A percentile compares a stretch with the other conserved stretches of the same genome.
phyloP scores from a whole-genome alignment of 2,888 invertebrate genomes.

The Rhagium mordax region DNA sequence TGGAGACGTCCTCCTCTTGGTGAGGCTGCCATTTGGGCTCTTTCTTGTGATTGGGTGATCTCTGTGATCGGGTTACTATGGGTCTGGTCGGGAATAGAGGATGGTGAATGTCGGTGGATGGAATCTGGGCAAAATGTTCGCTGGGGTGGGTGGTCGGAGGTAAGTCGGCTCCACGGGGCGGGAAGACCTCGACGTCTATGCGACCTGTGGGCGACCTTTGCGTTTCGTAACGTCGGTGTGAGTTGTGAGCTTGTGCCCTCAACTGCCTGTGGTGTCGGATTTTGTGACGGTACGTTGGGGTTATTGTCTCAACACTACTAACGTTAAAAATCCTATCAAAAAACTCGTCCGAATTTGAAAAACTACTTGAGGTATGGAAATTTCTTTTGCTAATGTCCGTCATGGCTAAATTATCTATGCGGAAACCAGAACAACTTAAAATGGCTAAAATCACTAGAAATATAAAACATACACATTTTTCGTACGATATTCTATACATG shows the following conservation, averaged over 20 bases:
- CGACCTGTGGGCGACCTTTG: slow-evolving; percentile 41
- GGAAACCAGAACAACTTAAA: slow-evolving; percentile 70
- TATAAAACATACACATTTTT: slow-evolving; percentile 70
- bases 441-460: slow-evolving; percentile 69
- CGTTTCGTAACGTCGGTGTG: slow-evolving; percentile 35
- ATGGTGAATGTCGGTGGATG: slow-evolving; percentile 49
- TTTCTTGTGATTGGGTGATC: slow-evolving; percentile 40
- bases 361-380: slow-evolving; percentile 59
- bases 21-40: slow-evolving; percentile 44
- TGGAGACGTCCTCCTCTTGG: slow-evolving; percentile 74
- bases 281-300: slow-evolving; percentile 48
- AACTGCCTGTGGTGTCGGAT: slow-evolving; percentile 58
- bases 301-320: slow-evolving; percentile 24
- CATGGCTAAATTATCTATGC: slow-evolving; percentile 68
- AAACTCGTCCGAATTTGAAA: slow-evolving; percentile 54
- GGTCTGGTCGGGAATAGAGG: slow-evolving; percentile 37
- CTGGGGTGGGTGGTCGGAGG: slow-evolving; percentile 45
- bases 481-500: slow-evolving; percentile 70
- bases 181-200: slow-evolving; percentile 51
- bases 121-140: slow-evolving; percentile 55
- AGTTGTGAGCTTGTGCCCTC: slow-evolving; percentile 52
- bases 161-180: slow-evolving; percentile 41
- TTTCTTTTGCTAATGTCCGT: slow-evolving; percentile 64
- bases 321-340: slow-evolving; percentile 50
- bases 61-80: slow-evolving; percentile 41